Evolutionary conservation across 2,113 vertebrate genomes (phyloP).

Genomic region (Platysteira castanea): DNA sequence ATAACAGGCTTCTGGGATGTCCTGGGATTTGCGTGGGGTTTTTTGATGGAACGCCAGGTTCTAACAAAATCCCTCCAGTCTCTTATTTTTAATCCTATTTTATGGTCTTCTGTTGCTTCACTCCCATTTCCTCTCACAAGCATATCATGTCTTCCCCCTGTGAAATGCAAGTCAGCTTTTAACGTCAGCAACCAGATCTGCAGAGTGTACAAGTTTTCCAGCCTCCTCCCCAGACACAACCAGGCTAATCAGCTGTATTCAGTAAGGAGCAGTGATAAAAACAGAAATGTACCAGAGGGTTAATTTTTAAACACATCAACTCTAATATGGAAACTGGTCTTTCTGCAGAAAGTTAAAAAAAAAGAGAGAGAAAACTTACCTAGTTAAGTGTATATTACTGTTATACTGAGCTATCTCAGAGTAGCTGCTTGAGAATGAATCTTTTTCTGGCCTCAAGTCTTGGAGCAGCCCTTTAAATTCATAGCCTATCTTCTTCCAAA

Average conservation of each 20-base stretch:
- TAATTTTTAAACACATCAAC: background rate
- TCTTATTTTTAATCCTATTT: conserved; percentile 38
- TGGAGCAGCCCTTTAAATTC: conserved; percentile 27
- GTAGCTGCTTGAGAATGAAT: background rate
- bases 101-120: background rate
- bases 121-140: background rate
- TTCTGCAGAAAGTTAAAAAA: background rate
- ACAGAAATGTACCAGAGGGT: background rate
- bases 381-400: background rate
- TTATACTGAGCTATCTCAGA: background rate
- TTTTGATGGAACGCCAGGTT: background rate
- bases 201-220: background rate
- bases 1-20: background rate
- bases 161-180: conserved; percentile 24
- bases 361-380: background rate
- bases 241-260: background rate
- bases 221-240: background rate
- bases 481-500: background rate
- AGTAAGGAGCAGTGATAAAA: background rate
- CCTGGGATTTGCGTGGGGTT: background rate
- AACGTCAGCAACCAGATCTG: background rate
- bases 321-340: background rate
- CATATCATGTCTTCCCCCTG: background rate
- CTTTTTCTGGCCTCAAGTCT: background rate
- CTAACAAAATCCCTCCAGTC: background rate